Conservation (phyloP, 2,797 vertebrate genomes). For the Liparis tanakae region DNA sequence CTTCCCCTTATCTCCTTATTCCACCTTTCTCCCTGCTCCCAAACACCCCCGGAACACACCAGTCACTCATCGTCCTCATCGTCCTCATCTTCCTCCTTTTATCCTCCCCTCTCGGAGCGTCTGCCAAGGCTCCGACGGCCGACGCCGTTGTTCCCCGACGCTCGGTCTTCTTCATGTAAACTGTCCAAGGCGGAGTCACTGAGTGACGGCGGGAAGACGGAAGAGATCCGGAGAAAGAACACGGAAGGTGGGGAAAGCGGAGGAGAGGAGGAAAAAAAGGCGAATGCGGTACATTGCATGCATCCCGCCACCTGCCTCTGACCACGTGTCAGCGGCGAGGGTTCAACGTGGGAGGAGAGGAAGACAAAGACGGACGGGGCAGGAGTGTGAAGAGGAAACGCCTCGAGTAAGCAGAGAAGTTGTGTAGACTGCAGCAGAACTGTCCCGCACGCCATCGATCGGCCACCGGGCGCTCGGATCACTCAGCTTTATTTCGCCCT, state of each 20-base stretch:
- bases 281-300: slow-evolving; percentile 9
- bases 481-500: slow-evolving; percentile 42
- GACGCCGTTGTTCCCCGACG: slow-evolving; percentile 33
- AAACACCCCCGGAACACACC: slow-evolving; percentile 60
- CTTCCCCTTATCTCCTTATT: slow-evolving; percentile 79
- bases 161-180: slow-evolving; percentile 35
- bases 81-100: slow-evolving; percentile 57
- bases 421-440: slow-evolving; percentile 53
- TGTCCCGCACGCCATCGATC: slow-evolving; percentile 57
- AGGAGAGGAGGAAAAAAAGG: slow-evolving; percentile 6
- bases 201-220: slow-evolving; percentile 53
- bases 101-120: slow-evolving; percentile 51
- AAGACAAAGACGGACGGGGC: slow-evolving; percentile 35
- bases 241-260: neutral
- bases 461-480: slow-evolving; percentile 42
- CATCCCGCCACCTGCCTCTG: slow-evolving; percentile 17
- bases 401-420: slow-evolving; percentile 58
- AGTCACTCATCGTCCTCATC: slow-evolving; percentile 64
- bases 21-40: slow-evolving; percentile 72
- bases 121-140: slow-evolving; percentile 51
- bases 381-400: slow-evolving; percentile 50
- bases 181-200: slow-evolving; percentile 43
- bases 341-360: slow-evolving; percentile 18
- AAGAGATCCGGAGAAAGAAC: slow-evolving; percentile 29
- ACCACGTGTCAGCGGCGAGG: slow-evolving; percentile 25